These are phyloP conservation scores for Neoaliturus tenellus DNA, from an alignment of 2,888 invertebrate genomes.

Conservation along the genomic window DNA sequence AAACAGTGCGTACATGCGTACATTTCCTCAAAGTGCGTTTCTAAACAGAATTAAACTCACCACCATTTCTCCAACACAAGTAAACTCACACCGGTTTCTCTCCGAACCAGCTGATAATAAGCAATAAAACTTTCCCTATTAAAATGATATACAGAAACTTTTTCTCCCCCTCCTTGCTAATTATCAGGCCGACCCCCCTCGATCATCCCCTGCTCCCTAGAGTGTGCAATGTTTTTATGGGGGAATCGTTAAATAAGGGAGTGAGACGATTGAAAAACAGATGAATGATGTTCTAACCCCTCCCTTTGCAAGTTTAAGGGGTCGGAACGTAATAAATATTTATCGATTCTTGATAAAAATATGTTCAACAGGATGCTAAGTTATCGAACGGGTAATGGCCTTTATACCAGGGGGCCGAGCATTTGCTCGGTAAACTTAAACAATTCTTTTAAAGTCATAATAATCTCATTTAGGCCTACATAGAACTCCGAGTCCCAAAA, in stretches of 20 bases:
- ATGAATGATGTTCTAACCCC: conserved; percentile 1
- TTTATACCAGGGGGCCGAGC: too few species aligned
- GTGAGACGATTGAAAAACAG: conserved; percentile 23
- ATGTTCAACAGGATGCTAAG: too few species aligned
- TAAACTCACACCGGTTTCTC: too few species aligned
- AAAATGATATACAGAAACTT: neutral
- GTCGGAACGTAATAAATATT: neutral
- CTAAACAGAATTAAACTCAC: too few species aligned
- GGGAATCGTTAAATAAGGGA: neutral
- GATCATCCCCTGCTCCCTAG: neutral
- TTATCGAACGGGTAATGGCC: too few species aligned
- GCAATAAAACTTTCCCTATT: conserved; percentile 10
- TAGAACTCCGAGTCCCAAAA: too few species aligned
- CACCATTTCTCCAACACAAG: too few species aligned
- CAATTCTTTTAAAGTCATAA: too few species aligned
- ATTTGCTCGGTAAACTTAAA: too few species aligned
- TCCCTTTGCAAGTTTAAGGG: neutral
- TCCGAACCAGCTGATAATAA: neutral
- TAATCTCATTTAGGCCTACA: too few species aligned
- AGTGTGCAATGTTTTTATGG: neutral
- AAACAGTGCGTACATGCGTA: too few species aligned
- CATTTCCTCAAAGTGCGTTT: too few species aligned
- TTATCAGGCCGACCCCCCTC: neutral
- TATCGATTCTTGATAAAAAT: neutral
- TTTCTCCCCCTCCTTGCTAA: neutral